These are phyloP conservation scores for Rhinolophus sinicus DNA, from an alignment of 2,113 vertebrate species.

Conservation along the genomic window DNA sequence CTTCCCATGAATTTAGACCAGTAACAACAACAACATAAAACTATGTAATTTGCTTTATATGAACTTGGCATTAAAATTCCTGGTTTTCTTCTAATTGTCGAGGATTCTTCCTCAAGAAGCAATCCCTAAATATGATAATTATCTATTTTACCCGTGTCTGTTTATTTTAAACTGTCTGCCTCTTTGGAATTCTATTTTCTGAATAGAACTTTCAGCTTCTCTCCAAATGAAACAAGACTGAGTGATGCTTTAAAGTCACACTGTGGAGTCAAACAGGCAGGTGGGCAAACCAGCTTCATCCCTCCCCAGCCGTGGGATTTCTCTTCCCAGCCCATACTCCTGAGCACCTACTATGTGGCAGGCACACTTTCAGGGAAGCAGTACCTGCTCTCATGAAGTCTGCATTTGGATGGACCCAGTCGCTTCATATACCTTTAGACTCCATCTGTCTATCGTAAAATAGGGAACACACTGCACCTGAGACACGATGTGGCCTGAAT, in stretches of 20 bases:
- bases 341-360: background rate
- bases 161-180: background rate
- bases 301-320: background rate
- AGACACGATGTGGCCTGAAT: background rate
- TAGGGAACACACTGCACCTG: background rate
- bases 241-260: background rate
- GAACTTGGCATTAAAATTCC: background rate
- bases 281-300: background rate
- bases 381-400: background rate
- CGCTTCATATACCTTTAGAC: background rate
- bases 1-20: background rate
- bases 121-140: background rate
- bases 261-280: background rate
- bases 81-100: background rate
- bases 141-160: background rate
- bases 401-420: background rate
- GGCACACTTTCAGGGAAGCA: background rate
- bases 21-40: background rate
- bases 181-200: background rate
- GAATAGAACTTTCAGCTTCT: background rate
- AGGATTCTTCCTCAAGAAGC: background rate
- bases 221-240: background rate
- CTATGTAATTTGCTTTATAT: background rate
- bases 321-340: background rate
- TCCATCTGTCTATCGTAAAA: background rate